A percentile compares a stretch with the other conserved stretches of the same genome.
Evolutionary conservation across 1,140 invertebrate genomes (phyloP).

Genomic region (Drosophila orena): DNA sequence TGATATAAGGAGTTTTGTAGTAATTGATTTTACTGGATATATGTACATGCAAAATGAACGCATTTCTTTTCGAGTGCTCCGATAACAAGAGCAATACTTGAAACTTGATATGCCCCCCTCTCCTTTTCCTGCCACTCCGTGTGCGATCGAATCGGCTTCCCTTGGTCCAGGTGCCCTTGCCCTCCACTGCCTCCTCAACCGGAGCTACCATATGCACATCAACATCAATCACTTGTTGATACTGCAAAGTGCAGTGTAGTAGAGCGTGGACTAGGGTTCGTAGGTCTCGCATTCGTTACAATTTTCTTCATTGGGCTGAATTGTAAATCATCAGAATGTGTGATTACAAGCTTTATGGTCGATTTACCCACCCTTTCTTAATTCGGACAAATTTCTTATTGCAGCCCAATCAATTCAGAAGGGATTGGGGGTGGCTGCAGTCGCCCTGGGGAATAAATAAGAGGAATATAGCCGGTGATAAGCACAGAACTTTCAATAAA

Average conservation of each 20-base stretch:
- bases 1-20: too few relatives aligned
- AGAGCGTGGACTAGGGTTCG: constrained; percentile 3
- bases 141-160: constrained; percentile 8
- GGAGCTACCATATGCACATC: not conserved
- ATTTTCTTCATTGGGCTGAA: constrained; percentile 30
- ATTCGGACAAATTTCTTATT: constrained; percentile 76
- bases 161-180: not conserved
- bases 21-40: too few relatives aligned
- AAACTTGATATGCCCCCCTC: constrained; percentile 29
- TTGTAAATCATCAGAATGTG: constrained; percentile 69
- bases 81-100: constrained; percentile 1
- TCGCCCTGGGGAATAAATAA: not conserved
- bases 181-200: too few relatives aligned
- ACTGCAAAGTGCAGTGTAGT: constrained; percentile 19
- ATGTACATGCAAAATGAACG: too few relatives aligned
- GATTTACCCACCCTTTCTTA: constrained; percentile 4
- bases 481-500: not conserved
- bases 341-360: constrained; percentile 54
- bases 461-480: constrained; percentile 4
- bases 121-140: constrained; percentile 6
- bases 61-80: constrained; percentile 8
- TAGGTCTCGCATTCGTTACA: constrained; percentile 7
- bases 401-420: constrained; percentile 73
- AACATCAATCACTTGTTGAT: constrained; percentile 79
- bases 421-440: not conserved